phyloP scores from a whole-genome alignment of 1,140 invertebrate species.

The Penaeus japonicus region DNA sequence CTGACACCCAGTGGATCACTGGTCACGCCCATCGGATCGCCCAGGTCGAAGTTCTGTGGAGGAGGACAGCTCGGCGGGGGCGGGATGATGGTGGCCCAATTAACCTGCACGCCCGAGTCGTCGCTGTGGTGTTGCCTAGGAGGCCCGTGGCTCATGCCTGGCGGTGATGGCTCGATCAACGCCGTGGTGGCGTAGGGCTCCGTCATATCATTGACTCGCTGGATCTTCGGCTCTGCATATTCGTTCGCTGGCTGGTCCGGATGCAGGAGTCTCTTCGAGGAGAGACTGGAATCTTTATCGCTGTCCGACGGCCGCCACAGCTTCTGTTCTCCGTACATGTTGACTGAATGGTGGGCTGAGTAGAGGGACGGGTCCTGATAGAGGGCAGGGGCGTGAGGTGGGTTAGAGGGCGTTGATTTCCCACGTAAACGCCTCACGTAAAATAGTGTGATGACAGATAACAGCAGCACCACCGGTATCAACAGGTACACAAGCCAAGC shows the following conservation, averaged over 20 bases:
- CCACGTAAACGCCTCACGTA: slow-evolving; percentile 49
- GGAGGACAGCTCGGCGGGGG: slow-evolving; percentile 49
- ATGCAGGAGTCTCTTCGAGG: slow-evolving; percentile 43
- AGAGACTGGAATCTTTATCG: slow-evolving; percentile 52
- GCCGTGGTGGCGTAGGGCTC: slow-evolving; percentile 50
- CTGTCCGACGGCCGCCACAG: slow-evolving; percentile 54
- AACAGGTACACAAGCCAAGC: slow-evolving; percentile 58
- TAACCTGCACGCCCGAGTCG: slow-evolving; percentile 7
- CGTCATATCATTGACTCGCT: slow-evolving; percentile 22
- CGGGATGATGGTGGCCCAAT: slow-evolving; percentile 43
- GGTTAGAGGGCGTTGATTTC: slow-evolving; percentile 37
- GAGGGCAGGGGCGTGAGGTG: slow-evolving; percentile 26
- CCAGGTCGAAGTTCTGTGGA: neutral
- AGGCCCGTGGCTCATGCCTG: neutral
- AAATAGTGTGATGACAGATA: slow-evolving; percentile 43
- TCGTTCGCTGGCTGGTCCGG: slow-evolving; percentile 54
- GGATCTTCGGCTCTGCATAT: slow-evolving; percentile 55
- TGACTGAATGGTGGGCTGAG: slow-evolving; percentile 47
- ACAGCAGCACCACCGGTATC: slow-evolving; percentile 50
- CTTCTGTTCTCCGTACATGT: slow-evolving; percentile 59
- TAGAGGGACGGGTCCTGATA: slow-evolving; percentile 53
- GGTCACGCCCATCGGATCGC: neutral
- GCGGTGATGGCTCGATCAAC: slow-evolving; percentile 37
- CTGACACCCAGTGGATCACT: neutral
- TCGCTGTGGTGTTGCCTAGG: neutral